Evolutionary conservation across 2,888 invertebrate genomes (phyloP).

Genomic region (Harpalus rubripes): DNA sequence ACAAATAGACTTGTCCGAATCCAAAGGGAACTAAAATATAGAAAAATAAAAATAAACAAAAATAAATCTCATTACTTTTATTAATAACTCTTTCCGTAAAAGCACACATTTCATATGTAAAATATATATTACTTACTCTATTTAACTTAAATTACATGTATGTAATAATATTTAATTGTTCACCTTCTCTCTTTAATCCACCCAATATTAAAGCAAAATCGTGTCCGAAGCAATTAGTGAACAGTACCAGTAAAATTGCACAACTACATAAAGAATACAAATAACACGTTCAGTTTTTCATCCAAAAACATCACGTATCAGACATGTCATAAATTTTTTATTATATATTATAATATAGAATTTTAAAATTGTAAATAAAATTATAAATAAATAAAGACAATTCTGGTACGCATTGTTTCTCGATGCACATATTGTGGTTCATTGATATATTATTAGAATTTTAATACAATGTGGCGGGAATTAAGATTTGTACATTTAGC

Average conservation of each 20-base stretch:
- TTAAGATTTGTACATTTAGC: constrained; percentile 65
- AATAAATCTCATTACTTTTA: constrained; percentile 70
- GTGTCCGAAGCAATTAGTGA: constrained; percentile 66
- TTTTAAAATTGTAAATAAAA: constrained; percentile 51
- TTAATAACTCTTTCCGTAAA: constrained; percentile 75
- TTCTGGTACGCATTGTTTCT: constrained; percentile 22
- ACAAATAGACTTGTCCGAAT: constrained; percentile 30
- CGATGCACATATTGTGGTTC: constrained; percentile 30
- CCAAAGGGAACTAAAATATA: constrained; percentile 44
- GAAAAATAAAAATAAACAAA: constrained; percentile 58
- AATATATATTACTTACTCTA: constrained; percentile 71
- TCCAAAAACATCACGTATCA: constrained; percentile 47
- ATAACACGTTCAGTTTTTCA: constrained; percentile 63
- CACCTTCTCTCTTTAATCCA: constrained; percentile 61
- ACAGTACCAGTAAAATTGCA: constrained; percentile 63
- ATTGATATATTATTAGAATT: constrained; percentile 40
- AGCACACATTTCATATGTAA: constrained; percentile 75
- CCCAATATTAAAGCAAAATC: constrained; percentile 65
- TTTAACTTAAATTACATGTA: constrained; percentile 64
- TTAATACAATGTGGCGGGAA: constrained; percentile 59
- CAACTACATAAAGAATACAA: constrained; percentile 64
- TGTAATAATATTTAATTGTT: constrained; percentile 60
- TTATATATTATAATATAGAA: constrained; percentile 48
- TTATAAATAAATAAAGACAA: constrained; percentile 47
- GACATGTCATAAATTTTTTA: constrained; percentile 41